These are phyloP conservation scores for Conger conger DNA, from an alignment of 2,113 vertebrate species.

Conservation along the genomic window DNA sequence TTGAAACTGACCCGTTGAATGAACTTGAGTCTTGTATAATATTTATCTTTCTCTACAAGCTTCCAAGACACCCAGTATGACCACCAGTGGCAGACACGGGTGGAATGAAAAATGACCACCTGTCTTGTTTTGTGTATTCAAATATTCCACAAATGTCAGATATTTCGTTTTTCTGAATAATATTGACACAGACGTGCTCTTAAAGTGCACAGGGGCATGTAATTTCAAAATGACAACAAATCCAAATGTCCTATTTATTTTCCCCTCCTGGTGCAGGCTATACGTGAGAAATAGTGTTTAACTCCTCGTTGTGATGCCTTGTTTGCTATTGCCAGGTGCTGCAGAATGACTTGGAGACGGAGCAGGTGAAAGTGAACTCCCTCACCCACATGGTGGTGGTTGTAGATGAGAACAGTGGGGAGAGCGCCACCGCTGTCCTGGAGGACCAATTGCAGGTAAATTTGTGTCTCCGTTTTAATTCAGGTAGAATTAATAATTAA, in stretches of 20 bases:
- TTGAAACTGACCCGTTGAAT: too few relatives aligned
- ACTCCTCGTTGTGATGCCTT: conserved; percentile 10
- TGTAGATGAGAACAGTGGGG: conserved; percentile 91
- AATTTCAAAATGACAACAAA: background rate
- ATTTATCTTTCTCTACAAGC: background rate
- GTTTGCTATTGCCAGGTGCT: conserved; percentile 67
- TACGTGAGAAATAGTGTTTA: background rate
- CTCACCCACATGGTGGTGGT: conserved; percentile 98
- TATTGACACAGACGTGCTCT: background rate
- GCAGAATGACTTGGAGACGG: conserved; percentile 88
- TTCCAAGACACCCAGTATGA: background rate
- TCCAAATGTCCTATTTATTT: background rate
- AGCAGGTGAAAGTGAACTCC: conserved; percentile 97
- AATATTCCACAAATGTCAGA: background rate
- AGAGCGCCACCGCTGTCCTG: conserved; percentile 83
- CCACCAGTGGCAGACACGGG: background rate
- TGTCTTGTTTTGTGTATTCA: background rate
- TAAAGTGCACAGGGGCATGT: background rate
- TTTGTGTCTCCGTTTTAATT: background rate
- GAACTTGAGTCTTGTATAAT: background rate
- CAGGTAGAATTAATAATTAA: background rate
- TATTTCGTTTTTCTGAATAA: background rate
- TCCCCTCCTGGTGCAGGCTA: background rate
- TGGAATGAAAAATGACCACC: background rate
- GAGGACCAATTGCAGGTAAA: conserved; percentile 92